phyloP scores from a whole-genome alignment of 2,888 invertebrate genomes.

The Altica lythri region DNA sequence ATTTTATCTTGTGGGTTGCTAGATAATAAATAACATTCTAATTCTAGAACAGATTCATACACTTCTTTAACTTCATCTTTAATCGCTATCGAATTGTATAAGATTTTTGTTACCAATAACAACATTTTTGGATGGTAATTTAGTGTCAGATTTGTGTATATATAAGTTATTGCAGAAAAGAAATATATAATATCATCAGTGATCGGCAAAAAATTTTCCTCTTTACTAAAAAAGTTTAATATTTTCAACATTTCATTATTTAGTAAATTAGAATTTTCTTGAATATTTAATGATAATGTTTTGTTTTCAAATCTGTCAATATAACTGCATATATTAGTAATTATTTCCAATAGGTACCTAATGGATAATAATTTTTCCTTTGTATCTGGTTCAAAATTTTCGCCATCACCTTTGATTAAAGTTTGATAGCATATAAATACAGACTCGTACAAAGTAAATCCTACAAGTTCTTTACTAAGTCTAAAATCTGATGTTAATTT shows the following conservation, averaged over 20 bases:
- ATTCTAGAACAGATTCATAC: slow-evolving; percentile 41
- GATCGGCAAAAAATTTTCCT: slow-evolving; percentile 46
- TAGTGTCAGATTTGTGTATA: slow-evolving; percentile 40
- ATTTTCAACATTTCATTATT: slow-evolving; percentile 38
- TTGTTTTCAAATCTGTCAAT: slow-evolving; percentile 35
- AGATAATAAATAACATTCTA: slow-evolving; percentile 45
- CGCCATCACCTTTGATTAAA: slow-evolving; percentile 33
- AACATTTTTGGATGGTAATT: slow-evolving; percentile 41
- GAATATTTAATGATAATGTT: slow-evolving; percentile 29
- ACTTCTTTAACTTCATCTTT: slow-evolving; percentile 38
- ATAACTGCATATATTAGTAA: slow-evolving; percentile 47
- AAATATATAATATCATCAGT: slow-evolving; percentile 44
- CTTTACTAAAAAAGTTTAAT: slow-evolving; percentile 39
- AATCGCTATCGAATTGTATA: slow-evolving; percentile 36
- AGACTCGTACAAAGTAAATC: slow-evolving; percentile 36
- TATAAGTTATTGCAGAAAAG: slow-evolving; percentile 43
- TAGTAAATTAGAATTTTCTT: slow-evolving; percentile 35
- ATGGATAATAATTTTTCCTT: slow-evolving; percentile 38
- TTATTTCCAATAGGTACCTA: slow-evolving; percentile 44
- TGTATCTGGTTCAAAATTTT: slow-evolving; percentile 42
- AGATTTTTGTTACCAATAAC: slow-evolving; percentile 39
- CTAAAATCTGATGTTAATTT: slow-evolving; percentile 46
- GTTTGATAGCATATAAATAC: slow-evolving; percentile 42
- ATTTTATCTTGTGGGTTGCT: slow-evolving; percentile 34
- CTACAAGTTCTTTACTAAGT: slow-evolving; percentile 37